Evolutionary conservation across 2,113 vertebrate species (phyloP).

Genomic region (Phrynosoma platyrhinos): DNA sequence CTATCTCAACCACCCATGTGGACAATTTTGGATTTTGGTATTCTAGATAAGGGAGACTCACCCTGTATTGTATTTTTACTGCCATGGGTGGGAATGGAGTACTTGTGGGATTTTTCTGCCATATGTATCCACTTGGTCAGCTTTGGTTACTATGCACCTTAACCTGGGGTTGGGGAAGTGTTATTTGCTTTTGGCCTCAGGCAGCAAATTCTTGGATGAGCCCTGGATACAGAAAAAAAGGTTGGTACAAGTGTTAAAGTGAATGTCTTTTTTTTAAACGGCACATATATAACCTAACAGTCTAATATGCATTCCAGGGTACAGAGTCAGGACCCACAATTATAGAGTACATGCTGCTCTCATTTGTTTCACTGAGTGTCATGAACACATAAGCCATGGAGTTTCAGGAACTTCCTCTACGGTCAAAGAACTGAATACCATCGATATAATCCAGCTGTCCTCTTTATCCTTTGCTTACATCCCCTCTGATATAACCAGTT

Average conservation of each 20-base stretch:
- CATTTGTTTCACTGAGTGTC: accelerated
- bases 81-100: no score
- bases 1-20: no score
- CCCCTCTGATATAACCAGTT: conserved; percentile 13
- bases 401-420: accelerated
- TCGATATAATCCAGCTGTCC: conserved; percentile 41
- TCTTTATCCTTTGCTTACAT: conserved; percentile 33
- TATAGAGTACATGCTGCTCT: neutral
- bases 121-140: neutral
- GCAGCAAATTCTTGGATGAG: neutral
- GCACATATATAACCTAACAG: neutral
- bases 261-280: neutral
- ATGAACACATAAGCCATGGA: accelerated
- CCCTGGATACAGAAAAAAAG: neutral
- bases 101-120: neutral
- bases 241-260: neutral
- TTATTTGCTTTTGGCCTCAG: neutral
- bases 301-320: neutral
- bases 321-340: neutral
- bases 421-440: neutral
- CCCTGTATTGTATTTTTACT: neutral
- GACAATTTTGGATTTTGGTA: no score
- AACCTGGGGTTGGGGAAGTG: neutral
- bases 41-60: no score
- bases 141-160: neutral